A percentile compares a stretch with the other conserved stretches of the same genome.
These are phyloP conservation scores for Drosophila lacteicornis DNA, from an alignment of 1,140 invertebrate species.

Conservation along the genomic window DNA sequence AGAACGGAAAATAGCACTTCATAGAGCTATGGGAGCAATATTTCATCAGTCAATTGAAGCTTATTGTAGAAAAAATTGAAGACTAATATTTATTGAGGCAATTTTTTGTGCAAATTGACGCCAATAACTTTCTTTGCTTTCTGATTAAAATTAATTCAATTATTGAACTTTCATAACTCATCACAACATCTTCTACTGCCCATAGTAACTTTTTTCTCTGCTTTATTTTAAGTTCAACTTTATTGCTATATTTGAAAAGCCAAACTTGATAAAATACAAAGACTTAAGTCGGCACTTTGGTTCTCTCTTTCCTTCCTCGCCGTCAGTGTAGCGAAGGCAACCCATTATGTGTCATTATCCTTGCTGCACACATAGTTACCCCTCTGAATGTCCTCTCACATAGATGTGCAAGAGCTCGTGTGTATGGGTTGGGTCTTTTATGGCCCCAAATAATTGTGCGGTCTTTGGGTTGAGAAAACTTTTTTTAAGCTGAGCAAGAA, in stretches of 20 bases:
- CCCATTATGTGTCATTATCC: conserved; percentile 27
- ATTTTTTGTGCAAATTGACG: too few species aligned
- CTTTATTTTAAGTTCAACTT: too few species aligned
- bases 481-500: conserved; percentile 14
- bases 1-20: not conserved
- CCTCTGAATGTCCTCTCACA: not conserved
- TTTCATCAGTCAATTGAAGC: not conserved
- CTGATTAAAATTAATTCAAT: too few species aligned
- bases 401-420: not conserved
- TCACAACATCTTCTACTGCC: too few species aligned
- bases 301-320: not conserved
- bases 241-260: not conserved
- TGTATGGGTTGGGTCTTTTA: conserved; percentile 21
- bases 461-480: conserved; percentile 30
- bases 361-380: conserved; percentile 25
- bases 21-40: too few species aligned
- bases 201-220: not conserved
- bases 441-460: conserved; percentile 37
- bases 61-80: too few species aligned
- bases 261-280: not conserved
- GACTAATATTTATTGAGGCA: too few species aligned
- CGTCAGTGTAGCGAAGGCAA: not conserved
- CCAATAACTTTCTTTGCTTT: too few species aligned
- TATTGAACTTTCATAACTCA: too few species aligned
- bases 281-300: too few species aligned